Base-by-base conservation (phyloP, 2,797 vertebrate genomes). In the Lophotriccus pileatus region DNA sequence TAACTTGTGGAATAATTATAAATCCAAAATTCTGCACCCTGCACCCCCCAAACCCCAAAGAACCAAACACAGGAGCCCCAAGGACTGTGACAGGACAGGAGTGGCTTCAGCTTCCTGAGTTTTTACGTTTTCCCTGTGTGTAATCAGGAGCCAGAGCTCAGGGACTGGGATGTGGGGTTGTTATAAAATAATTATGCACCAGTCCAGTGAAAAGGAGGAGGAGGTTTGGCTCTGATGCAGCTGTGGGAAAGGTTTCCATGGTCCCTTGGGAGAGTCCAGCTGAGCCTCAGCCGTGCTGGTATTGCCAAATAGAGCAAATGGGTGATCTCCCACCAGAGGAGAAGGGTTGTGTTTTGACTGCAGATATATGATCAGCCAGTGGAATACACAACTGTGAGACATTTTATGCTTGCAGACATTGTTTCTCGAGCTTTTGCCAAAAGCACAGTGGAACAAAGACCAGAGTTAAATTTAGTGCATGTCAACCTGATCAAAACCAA, bases 391-490 rank as follows among this genome's bases (percentile, higher is more conserved):
- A 12, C 63, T 79, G 19, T 77, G 58, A 58, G 47, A 77, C 46
- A 4, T 60, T 79, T 74, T 67, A 3, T 67, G 52, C 63, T 77
- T 69, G 88, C 83, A 94, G 92, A 64, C 21, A 0, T 63, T 46
- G 39, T 90, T 92, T 52, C 81, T 9, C 2, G 18, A 87, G 81
- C 49, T 52, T 41, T 53, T 47, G 92, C 91, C 94, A 91, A 70
- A 78, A 85, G 68, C 70, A 34, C 74, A 69, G 86, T 37, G 86
- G 80, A 84, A 41, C 81, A 76, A 84, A 92, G 89, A 84, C 50
- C 72, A 12, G 79, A 92, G 84, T 92, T 96, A 95, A 94, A 93
- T 95, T 93, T 96, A 94, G 93, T 25, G 37, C 64, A 9, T 14
- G 68, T 83, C 89, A 94, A 92, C 68, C 87, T 83, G 84, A 92